Conservation (phyloP, 2,888 invertebrate species). For the Eilema depressum region DNA sequence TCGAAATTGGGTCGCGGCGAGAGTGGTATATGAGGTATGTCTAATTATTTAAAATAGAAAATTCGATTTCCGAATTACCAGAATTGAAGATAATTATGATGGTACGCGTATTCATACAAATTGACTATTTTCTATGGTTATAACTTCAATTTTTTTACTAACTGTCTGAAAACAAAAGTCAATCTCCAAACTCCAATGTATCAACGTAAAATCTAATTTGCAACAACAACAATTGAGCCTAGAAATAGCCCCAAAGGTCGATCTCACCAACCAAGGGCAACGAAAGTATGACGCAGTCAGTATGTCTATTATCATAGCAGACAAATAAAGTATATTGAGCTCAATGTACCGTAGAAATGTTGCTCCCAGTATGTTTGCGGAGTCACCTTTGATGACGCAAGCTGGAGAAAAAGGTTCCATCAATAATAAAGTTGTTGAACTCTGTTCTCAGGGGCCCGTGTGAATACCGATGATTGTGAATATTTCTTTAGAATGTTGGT, state of each 20-base stretch:
- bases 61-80: no score
- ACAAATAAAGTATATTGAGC: constrained; percentile 42
- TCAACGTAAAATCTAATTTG: neutral
- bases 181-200: neutral
- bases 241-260: constrained; percentile 28
- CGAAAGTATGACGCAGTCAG: constrained; percentile 41
- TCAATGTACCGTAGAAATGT: constrained; percentile 40
- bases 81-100: no score
- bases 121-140: no score
- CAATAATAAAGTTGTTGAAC: constrained; percentile 46
- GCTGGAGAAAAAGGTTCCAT: constrained; percentile 41
- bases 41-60: no score
- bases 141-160: no score
- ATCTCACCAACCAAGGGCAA: constrained; percentile 35
- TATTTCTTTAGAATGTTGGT: constrained; percentile 26
- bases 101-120: no score
- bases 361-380: constrained; percentile 30
- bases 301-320: constrained; percentile 28
- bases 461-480: constrained; percentile 37
- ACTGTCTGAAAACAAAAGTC: neutral
- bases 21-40: no score
- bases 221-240: constrained; percentile 8
- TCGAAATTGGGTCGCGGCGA: no score
- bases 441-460: constrained; percentile 22
- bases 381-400: constrained; percentile 35